phyloP scores from a whole-genome alignment of 2,113 vertebrate species.

The Danio rerio region GRCz12tu NC_133182.1:35806501-35807000 shows the following conservation, averaged over 20 bases:
- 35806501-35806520: too few relatives aligned
- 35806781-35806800: constrained; percentile 73
- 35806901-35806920: constrained; percentile 41
- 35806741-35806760: constrained; percentile 65
- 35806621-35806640: background rate
- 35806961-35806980: constrained; percentile 59
- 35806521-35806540: background rate
- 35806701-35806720: constrained; percentile 62
- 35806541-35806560: background rate
- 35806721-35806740: constrained; percentile 71
- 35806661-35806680: constrained; percentile 69
- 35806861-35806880: constrained; percentile 56
- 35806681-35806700: constrained; percentile 65
- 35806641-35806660: constrained; percentile 57
- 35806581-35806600: constrained; percentile 11
- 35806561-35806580: background rate
- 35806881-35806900: constrained; percentile 61
- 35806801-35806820: constrained; percentile 73
- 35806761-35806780: constrained; percentile 74
- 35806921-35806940: constrained; percentile 57
- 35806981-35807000: constrained; percentile 48
- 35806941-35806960: constrained; percentile 64
- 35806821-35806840: constrained; percentile 59
- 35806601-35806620: background rate
- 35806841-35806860: constrained; percentile 62